phyloP scores from a whole-genome alignment of 53 echinoderm and acorn worm genomes.

The Echinarachnius parma region DNA sequence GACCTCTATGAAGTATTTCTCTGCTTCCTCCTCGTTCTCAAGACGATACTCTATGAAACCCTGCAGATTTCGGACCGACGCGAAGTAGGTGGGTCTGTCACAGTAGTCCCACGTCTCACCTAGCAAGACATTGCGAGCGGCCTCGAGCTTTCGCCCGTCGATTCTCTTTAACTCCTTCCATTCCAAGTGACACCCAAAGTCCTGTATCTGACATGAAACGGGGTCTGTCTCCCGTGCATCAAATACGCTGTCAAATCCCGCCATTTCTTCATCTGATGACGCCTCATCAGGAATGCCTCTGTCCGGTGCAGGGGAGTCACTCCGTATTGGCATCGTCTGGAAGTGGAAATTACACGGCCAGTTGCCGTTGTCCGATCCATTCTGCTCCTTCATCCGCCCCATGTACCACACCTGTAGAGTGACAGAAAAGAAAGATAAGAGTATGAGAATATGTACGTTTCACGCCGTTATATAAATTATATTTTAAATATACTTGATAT shows the following conservation, averaged over 20 bases:
- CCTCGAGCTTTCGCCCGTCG: slow-evolving; percentile 27
- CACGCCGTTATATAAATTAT: too few relatives aligned
- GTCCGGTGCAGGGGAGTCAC: too few relatives aligned
- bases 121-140: slow-evolving; percentile 28
- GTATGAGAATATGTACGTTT: too few relatives aligned
- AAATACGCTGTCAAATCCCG: slow-evolving; percentile 23
- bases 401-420: too few relatives aligned
- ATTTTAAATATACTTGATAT: too few relatives aligned
- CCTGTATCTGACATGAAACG: slow-evolving; percentile 44
- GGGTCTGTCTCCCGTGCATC: slow-evolving; percentile 11
- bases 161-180: slow-evolving; percentile 70
- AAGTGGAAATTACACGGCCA: too few relatives aligned
- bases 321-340: too few relatives aligned
- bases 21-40: slow-evolving; percentile 49
- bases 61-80: slow-evolving; percentile 60
- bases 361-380: too few relatives aligned
- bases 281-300: too few relatives aligned
- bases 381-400: too few relatives aligned
- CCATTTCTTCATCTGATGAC: too few relatives aligned
- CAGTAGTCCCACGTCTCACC: slow-evolving; percentile 60
- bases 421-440: too few relatives aligned
- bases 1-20: slow-evolving; percentile 54
- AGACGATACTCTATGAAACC: slow-evolving; percentile 73
- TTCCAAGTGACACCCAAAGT: slow-evolving; percentile 72
- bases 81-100: slow-evolving; percentile 66